Evolutionary conservation across 2,888 invertebrate genomes (phyloP).

Genomic region (Cancer borealis): DNA sequence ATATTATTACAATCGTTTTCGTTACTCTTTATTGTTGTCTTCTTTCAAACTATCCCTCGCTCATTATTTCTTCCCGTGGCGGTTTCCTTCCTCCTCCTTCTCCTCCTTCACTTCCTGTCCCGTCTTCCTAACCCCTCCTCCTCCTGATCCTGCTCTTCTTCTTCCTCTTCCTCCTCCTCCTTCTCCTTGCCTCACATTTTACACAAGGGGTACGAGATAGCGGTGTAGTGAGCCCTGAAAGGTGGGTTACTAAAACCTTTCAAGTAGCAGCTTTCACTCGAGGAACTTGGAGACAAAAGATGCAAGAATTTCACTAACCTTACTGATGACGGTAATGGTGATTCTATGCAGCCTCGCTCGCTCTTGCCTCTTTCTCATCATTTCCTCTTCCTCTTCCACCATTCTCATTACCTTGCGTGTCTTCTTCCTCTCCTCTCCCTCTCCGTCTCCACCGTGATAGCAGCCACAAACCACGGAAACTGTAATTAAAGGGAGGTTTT

Average conservation of each 20-base stretch:
- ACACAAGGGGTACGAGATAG: background rate
- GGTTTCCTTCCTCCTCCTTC: background rate
- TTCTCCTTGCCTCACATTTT: background rate
- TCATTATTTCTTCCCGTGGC: background rate
- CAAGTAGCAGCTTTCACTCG: background rate
- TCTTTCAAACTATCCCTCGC: background rate
- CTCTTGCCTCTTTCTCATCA: background rate
- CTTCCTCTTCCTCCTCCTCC: background rate
- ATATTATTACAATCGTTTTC: background rate
- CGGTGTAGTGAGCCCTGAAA: background rate
- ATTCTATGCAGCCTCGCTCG: background rate
- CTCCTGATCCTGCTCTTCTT: background rate
- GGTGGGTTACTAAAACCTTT: slow-evolving; percentile 7
- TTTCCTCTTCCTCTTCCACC: background rate
- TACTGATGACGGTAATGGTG: background rate
- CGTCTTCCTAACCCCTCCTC: background rate
- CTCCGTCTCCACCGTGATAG: background rate
- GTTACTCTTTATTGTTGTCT: background rate
- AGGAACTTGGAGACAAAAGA: slow-evolving; percentile 12
- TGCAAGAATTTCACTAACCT: slow-evolving; percentile 25
- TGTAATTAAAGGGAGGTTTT: background rate
- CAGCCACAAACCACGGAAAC: background rate
- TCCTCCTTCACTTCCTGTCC: background rate
- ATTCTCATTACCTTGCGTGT: background rate
- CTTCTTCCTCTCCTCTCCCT: background rate